phyloP scores from a whole-genome alignment of 2,797 vertebrate species.

The Lithobates sylvaticus region DNA sequence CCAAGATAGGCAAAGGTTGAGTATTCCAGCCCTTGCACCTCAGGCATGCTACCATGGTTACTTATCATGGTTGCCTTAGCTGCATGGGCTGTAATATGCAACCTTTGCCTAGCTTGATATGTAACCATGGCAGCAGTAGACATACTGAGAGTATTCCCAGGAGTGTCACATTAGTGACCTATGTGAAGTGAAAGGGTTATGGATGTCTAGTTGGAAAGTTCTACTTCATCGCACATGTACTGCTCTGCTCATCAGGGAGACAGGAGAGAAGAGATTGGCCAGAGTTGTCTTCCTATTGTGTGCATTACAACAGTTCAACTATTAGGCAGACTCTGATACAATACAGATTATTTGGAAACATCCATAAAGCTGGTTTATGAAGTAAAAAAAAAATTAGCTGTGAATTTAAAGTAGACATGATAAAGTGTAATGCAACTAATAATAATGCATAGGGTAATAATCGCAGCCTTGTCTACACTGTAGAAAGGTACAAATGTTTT shows the following conservation, averaged over 20 bases:
- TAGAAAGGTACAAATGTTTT: too few species aligned
- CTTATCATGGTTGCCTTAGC: neutral
- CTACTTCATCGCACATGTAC: neutral
- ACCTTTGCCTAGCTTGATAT: neutral
- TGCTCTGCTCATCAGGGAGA: neutral
- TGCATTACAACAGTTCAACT: neutral
- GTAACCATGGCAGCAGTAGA: slow-evolving; percentile 2
- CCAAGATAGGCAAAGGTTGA: neutral
- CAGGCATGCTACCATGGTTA: neutral
- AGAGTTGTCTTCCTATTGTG: neutral
- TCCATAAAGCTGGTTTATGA: neutral
- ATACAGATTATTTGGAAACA: neutral
- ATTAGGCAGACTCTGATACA: too few species aligned
- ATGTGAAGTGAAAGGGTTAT: neutral
- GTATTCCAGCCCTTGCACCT: neutral
- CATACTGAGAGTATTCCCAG: neutral
- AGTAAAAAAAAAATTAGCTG: too few species aligned
- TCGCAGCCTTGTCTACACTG: too few species aligned
- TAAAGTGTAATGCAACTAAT: too few species aligned
- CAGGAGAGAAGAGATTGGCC: neutral
- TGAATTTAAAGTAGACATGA: too few species aligned
- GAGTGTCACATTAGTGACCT: neutral
- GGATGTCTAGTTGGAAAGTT: slow-evolving; percentile 3
- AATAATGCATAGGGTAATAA: too few species aligned
- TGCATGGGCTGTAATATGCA: neutral